Evolutionary conservation across 2,797 vertebrate species (phyloP), one percentile per base, ranked within the genome.

Genomic region (Sparus aurata): DNA sequence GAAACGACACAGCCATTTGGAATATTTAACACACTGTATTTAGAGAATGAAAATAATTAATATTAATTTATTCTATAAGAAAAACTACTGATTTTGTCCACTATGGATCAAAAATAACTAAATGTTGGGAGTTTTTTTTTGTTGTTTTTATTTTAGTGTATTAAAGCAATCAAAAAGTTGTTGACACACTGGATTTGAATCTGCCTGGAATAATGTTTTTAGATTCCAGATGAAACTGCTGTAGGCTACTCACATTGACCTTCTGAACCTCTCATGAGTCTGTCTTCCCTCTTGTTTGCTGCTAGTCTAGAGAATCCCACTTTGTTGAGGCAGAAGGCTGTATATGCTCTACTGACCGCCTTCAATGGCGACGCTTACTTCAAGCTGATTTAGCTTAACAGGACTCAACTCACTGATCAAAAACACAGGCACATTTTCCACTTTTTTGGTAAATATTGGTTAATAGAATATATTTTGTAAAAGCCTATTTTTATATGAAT

Each of bases 401-500:
- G 82, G 86, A 88, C 69, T 77, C 67, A 80, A 60, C 27, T 73
- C 75, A 82, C 83, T 73, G 76, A 88, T 89, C 80, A 91, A 89
- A 86, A 88, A 93, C 86, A 95, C 93, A 90, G 95, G 95, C 95
- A 96, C 94, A 94, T 89, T 95, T 94, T 91, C 93, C 86, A 90
- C 94, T 92, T 94, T 38, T 46, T 96, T 96, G 95, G 95, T 95
- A 96, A 97, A 96, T 94, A 91, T 89, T 88, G 95, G 96, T 97
- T 95, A 92, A 96, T 93, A 98, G 96, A 98, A 94, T 98, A 96
- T 98, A 97, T 98, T 99, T 98, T 98, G 96, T 98, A 95, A 98
- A 95, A 98, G 95, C 96, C 95, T 99, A 99, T 98, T 99, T 99
- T 99, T 99, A 97, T 99, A 99, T 97, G 96, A 96, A 97, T 97